A percentile compares a stretch with the other conserved stretches of the same genome.
Evolutionary conservation across 2,113 vertebrate genomes (phyloP).

Genomic region (Scytalopus superciliaris): DNA sequence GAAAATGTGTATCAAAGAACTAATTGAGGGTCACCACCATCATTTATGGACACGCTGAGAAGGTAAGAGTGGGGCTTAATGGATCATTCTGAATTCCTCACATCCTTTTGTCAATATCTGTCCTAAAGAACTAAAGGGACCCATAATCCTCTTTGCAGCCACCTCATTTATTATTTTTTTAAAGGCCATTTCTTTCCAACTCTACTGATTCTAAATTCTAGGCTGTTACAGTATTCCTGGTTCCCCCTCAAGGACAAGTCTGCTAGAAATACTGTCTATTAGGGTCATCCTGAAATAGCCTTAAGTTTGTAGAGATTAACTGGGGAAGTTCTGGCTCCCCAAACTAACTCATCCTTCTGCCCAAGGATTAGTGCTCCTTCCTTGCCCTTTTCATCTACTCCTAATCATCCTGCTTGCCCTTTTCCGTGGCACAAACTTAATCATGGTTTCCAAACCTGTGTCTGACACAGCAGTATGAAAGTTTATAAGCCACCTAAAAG

Average conservation of each 20-base stretch:
- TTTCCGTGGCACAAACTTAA: neutral
- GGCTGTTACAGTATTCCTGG: neutral
- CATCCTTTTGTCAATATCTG: conserved; percentile 23
- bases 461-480: neutral
- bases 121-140: neutral
- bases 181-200: conserved; percentile 2
- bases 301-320: neutral
- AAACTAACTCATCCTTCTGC: neutral
- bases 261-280: conserved; percentile 16
- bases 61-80: neutral
- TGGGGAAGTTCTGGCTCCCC: neutral
- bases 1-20: neutral
- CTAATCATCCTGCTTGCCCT: neutral
- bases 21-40: neutral
- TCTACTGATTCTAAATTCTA: conserved; percentile 12
- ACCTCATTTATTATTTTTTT: conserved; percentile 17
- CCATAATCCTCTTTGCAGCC: neutral
- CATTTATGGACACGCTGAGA: neutral
- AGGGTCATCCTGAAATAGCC: neutral
- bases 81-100: conserved; percentile 4
- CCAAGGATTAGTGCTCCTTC: neutral
- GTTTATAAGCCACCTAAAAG: neutral
- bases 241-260: neutral
- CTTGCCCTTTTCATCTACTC: neutral
- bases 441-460: neutral